These are phyloP conservation scores for Macroglossus sobrinus DNA, from an alignment of 2,113 vertebrate species.

Conservation along the genomic window DNA sequence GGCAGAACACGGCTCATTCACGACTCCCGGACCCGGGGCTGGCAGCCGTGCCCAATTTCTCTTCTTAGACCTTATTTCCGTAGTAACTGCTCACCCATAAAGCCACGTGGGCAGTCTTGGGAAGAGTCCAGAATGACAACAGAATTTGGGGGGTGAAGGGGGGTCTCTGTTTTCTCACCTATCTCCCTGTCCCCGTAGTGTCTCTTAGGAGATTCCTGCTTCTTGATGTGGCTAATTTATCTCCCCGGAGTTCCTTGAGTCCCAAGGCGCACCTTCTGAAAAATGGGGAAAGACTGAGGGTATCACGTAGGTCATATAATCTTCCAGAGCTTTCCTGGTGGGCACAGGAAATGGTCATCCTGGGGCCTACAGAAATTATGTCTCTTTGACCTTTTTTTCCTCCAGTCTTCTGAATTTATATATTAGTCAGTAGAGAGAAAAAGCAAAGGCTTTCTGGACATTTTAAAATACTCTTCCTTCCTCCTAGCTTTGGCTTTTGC, in stretches of 20 bases:
- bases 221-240: background rate
- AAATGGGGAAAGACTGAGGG: background rate
- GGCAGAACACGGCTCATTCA: constrained; percentile 31
- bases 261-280: background rate
- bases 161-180: background rate
- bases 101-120: background rate
- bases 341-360: background rate
- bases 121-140: background rate
- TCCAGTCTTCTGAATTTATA: background rate
- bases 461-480: background rate
- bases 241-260: background rate
- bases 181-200: background rate
- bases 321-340: background rate
- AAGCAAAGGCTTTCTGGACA: background rate
- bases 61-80: constrained; percentile 37
- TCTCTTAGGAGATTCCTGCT: background rate
- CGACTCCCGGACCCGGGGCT: background rate
- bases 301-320: background rate
- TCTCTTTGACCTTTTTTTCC: background rate
- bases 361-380: background rate
- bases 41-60: constrained; percentile 40
- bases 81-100: background rate
- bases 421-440: background rate
- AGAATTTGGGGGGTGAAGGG: background rate
- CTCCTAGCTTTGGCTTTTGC: background rate